These are phyloP conservation scores for Zaprionus africanus DNA, from an alignment of 1,140 invertebrate species.

Conservation along the genomic window DNA sequence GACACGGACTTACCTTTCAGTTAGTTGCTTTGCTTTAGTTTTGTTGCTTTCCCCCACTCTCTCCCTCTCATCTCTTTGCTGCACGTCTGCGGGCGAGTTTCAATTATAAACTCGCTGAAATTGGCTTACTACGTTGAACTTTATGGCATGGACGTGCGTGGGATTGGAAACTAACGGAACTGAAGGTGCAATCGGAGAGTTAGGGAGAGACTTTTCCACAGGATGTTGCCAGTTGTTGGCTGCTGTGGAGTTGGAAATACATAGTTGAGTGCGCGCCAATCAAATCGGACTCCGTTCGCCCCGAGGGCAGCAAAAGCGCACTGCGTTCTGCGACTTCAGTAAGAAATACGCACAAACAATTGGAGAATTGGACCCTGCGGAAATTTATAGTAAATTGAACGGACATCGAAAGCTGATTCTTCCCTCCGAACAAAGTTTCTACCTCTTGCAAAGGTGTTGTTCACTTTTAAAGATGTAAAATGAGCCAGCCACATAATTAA, in stretches of 20 bases:
- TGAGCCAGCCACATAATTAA: background rate
- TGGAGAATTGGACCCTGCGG: background rate
- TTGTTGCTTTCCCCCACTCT: background rate
- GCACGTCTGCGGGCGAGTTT: conserved; percentile 38
- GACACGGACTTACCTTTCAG: conserved; percentile 36
- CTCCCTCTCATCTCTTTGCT: background rate
- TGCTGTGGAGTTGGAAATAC: background rate
- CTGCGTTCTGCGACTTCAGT: background rate
- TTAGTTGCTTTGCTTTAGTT: conserved; percentile 9
- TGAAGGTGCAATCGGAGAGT: background rate
- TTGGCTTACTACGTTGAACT: conserved; percentile 59
- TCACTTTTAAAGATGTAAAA: background rate
- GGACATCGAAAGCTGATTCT: background rate
- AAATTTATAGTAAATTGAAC: background rate
- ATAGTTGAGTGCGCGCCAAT: background rate
- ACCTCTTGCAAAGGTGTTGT: background rate
- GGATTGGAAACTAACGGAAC: conserved; percentile 57
- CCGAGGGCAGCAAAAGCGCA: background rate
- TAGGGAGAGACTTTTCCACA: background rate
- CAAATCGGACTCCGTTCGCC: background rate
- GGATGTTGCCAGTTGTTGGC: background rate
- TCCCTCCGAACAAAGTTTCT: background rate
- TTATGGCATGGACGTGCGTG: conserved; percentile 61
- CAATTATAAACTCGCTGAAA: conserved; percentile 73
- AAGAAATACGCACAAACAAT: background rate